Base-by-base conservation (phyloP, 1,140 invertebrate species). In the Micrasema minimum region DNA sequence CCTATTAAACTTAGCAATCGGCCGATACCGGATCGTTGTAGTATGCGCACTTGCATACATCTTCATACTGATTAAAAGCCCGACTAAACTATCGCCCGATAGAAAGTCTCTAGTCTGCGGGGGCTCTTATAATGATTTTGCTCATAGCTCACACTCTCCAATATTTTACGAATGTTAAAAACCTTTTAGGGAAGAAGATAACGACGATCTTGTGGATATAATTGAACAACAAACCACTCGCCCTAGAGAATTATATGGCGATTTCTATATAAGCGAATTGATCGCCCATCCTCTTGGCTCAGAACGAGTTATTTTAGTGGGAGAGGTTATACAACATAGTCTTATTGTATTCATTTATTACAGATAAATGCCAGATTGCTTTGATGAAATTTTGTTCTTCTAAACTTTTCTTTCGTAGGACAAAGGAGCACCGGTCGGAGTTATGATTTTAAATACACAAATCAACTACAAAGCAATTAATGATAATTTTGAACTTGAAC, bases 131-230 rank as follows among this genome's bases (percentile, higher is more conserved):
- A n/a, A n/a, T n/a, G n/a, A n/a, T n/a, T n/a, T n/a, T n/a, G n/a
- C n/a, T n/a, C n/a, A n/a, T n/a, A n/a, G n/a, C n/a, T n/a, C n/a
- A n/a, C n/a, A n/a, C n/a, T n/a, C n/a, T n/a, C n/a, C n/a, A n/a
- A n/a, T n/a, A n/a, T n/a, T n/a, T n/a, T n/a, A n/a, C n/a, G n/a
- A n/a, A n/a, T n/a, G n/a, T n/a, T n/a, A n/a, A n/a, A n/a, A n/a
- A n/a, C n/a, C n/a, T n/a, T n/a, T n/a, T n/a, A 90, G 89, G 20
- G 90, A 91, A 74, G 89, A 91, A 80, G 91, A 92, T 73, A 90
- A 91, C 78, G 90, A 92, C 79, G 90, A 92, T 72, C 79, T 92
- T 55, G 84, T 90, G 12, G 87, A 87, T 6, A 86, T 92, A 70
- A 88, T 92, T 59, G 85, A 90, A 71, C 80, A 79, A 0, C 86